Evolutionary conservation across 1,140 invertebrate genomes (phyloP), one percentile per base, ranked within the genome.

Genomic region (Globodera rostochiensis): DNA sequence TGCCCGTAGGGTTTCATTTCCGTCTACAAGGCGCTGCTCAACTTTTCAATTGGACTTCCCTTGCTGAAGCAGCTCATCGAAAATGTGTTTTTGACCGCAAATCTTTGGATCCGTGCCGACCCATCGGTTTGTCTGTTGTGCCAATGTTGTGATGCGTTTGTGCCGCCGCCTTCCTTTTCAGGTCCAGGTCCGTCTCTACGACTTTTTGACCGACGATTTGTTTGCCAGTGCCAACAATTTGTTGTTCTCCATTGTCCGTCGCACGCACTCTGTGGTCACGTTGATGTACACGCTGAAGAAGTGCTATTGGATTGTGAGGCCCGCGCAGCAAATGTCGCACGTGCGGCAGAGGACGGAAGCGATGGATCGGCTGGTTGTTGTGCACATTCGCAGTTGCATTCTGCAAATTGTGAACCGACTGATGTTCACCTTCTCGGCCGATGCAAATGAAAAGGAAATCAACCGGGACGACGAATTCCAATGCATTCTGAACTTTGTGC

Each of bases 291-390:
- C 97, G 0, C 92, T 99, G 50, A 99, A 99, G 91, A 98, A 96
- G 90, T 99, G 98, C 91, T 99, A 99, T 90, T 99, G 97, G 96
- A 95, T 99, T 19, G 94, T 95, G 4, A 97, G 96, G 93, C 97
- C 97, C 1, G 60, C 45, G 25, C 25, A 83, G 15, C 49, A 79
- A 60, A 73, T 9, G 36, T 8, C 13, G n/a, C 19, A 71, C 45
- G 57, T 53, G 9, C 11, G 4, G 36, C 75, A 57, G 47, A 66
- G 46, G 25, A 45, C 25, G 60, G 64, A 82, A 9, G 21, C 57
- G 21, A 67, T 82, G 67, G 79, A 83, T 19, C 75, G 81, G 46
- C 46, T 80, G 8, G 50, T 79, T 9, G 85, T 90, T 19, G 81
- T 88, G 46, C 73, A 84, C 60, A 85, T 89, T 77, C 76, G 88